These are phyloP conservation scores for Gambusia affinis DNA, from an alignment of 2,113 vertebrate genomes.

Conservation along the genomic window DNA sequence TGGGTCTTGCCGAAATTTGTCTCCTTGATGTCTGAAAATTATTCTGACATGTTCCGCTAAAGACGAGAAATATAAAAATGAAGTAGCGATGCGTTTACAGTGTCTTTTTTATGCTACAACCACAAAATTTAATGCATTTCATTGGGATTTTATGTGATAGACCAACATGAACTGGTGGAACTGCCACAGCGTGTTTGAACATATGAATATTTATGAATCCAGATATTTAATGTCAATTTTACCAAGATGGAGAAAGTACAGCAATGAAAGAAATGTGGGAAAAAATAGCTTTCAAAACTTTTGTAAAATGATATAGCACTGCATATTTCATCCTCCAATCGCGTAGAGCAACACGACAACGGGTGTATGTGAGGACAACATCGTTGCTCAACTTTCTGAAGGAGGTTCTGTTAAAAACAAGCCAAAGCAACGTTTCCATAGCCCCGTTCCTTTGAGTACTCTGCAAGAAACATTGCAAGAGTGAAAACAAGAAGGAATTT, in stretches of 20 bases:
- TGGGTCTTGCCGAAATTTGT: not conserved
- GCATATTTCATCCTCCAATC: too few species aligned
- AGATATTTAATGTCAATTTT: not conserved
- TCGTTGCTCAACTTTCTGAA: not conserved
- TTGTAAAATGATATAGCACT: not conserved
- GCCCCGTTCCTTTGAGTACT: not conserved
- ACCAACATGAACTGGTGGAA: not conserved
- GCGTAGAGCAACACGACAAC: not conserved
- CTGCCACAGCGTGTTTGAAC: too few species aligned
- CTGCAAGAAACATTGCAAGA: not conserved
- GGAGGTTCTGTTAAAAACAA: not conserved
- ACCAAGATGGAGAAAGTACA: not conserved
- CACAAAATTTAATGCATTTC: not conserved
- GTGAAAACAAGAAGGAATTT: slow-evolving; percentile 43
- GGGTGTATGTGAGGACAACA: not conserved
- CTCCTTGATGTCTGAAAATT: not conserved
- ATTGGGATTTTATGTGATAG: not conserved
- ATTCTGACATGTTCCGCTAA: slow-evolving; percentile 37
- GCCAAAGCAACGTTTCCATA: not conserved
- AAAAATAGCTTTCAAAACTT: not conserved
- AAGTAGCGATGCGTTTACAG: not conserved
- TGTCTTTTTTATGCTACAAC: not conserved
- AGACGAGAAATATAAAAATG: slow-evolving; percentile 14
- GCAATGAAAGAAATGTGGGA: not conserved
- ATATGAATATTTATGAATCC: too few species aligned